Conservation (phyloP, 2,113 vertebrate genomes). For the Oxyruncus cristatus region DNA sequence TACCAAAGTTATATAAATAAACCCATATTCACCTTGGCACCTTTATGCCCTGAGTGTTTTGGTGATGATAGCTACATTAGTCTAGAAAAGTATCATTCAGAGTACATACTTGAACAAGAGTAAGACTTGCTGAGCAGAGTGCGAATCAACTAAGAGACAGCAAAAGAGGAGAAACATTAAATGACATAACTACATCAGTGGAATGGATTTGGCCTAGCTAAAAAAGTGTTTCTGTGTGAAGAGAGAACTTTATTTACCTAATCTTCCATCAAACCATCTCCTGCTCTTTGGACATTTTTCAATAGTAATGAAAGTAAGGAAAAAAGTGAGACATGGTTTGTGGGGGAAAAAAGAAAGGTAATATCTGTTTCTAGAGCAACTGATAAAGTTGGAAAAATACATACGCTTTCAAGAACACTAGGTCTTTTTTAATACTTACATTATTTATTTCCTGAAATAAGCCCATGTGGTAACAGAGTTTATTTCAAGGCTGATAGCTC, state of each 20-base stretch:
- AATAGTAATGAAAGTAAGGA: not conserved
- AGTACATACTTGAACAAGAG: not conserved
- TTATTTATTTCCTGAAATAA: conserved; percentile 19
- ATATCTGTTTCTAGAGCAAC: not conserved
- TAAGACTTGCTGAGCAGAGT: not conserved
- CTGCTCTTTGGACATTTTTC: not conserved
- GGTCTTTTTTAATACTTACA: not conserved
- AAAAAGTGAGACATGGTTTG: not conserved
- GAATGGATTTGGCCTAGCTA: not conserved
- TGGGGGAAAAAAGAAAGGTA: rapidly evolving
- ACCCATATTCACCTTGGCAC: not conserved
- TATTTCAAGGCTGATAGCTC: not conserved
- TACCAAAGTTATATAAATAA: not conserved
- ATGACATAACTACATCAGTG: not conserved
- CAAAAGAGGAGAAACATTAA: not conserved
- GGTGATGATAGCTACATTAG: not conserved
- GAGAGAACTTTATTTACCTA: not conserved
- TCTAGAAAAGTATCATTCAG: not conserved
- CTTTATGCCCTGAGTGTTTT: conserved; percentile 1
- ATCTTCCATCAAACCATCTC: not conserved
- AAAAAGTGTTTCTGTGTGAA: not conserved
- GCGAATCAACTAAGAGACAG: not conserved
- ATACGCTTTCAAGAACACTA: not conserved
- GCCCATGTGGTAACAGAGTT: not conserved
- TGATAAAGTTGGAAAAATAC: not conserved